Evolutionary conservation across 2,113 vertebrate genomes (phyloP).

Genomic region (Periophthalmus modestus): DNA sequence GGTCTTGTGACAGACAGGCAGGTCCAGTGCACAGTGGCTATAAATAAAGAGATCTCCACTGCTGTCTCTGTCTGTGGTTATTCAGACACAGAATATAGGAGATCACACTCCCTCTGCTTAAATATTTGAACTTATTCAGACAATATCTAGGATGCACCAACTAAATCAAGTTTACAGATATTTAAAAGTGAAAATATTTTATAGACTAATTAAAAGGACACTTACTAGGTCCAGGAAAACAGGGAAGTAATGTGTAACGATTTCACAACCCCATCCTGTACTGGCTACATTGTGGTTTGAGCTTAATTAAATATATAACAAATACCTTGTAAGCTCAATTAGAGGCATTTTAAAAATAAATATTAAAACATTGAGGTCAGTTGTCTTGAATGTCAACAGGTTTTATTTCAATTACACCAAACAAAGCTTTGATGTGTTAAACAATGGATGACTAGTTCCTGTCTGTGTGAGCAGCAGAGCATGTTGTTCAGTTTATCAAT

Average conservation of each 20-base stretch:
- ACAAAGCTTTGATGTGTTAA: slow-evolving; percentile 17
- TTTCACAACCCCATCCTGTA: slow-evolving; percentile 48
- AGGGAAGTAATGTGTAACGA: slow-evolving; percentile 35
- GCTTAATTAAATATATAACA: slow-evolving; percentile 2
- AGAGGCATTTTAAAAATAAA: neutral
- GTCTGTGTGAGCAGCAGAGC: slow-evolving; percentile 37
- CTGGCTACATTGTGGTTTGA: slow-evolving; percentile 24
- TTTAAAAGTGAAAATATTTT: neutral
- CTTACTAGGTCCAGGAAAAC: slow-evolving; percentile 13
- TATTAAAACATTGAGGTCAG: neutral
- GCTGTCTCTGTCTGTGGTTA: slow-evolving; percentile 43
- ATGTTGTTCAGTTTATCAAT: slow-evolving; percentile 70
- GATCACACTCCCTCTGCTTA: slow-evolving; percentile 2
- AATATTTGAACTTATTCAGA: slow-evolving; percentile 18
- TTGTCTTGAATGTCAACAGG: neutral
- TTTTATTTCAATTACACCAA: slow-evolving; percentile 18
- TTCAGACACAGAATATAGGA: slow-evolving; percentile 18
- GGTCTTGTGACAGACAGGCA: slow-evolving; percentile 71
- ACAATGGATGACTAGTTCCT: slow-evolving; percentile 4
- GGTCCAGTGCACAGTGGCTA: slow-evolving; percentile 53
- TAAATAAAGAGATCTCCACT: slow-evolving; percentile 64
- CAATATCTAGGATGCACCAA: neutral
- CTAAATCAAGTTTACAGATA: neutral
- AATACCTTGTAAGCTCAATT: neutral
- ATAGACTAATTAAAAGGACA: neutral